These are phyloP conservation scores for Crotalus horridus DNA, from an alignment of 2,113 vertebrate species.

Conservation along the genomic window DNA sequence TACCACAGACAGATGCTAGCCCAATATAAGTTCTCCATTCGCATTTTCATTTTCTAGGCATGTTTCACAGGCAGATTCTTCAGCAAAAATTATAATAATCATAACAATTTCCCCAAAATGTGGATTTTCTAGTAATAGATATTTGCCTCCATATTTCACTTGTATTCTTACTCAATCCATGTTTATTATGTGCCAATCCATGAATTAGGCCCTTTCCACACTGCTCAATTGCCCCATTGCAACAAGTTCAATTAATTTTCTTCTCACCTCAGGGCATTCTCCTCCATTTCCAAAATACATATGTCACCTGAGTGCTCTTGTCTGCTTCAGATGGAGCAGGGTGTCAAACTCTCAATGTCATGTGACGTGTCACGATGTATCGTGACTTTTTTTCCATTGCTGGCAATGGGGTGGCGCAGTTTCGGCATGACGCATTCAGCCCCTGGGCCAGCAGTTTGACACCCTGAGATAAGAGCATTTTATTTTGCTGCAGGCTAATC, in stretches of 20 bases:
- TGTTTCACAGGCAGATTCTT: neutral
- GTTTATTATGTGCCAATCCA: neutral
- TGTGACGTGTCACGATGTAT: no score
- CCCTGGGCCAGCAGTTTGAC: no score
- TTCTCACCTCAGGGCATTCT: neutral
- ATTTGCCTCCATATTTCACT: neutral
- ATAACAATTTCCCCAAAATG: neutral
- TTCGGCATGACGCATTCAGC: no score
- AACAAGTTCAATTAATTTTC: neutral
- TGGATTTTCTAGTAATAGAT: neutral
- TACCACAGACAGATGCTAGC: neutral
- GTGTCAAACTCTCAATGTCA: no score
- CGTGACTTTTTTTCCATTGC: no score
- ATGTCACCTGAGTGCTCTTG: neutral
- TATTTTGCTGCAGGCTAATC: neutral
- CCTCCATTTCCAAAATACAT: neutral
- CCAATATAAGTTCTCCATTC: neutral
- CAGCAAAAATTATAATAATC: neutral
- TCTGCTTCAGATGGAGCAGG: neutral
- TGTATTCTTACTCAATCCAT: neutral
- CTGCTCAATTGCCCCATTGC: neutral
- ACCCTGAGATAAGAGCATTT: neutral
- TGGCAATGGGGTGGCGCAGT: no score
- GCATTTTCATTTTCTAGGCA: neutral
- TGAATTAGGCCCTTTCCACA: neutral